Base-by-base conservation (phyloP, 2,797 vertebrate species). In the Alca torda region DNA sequence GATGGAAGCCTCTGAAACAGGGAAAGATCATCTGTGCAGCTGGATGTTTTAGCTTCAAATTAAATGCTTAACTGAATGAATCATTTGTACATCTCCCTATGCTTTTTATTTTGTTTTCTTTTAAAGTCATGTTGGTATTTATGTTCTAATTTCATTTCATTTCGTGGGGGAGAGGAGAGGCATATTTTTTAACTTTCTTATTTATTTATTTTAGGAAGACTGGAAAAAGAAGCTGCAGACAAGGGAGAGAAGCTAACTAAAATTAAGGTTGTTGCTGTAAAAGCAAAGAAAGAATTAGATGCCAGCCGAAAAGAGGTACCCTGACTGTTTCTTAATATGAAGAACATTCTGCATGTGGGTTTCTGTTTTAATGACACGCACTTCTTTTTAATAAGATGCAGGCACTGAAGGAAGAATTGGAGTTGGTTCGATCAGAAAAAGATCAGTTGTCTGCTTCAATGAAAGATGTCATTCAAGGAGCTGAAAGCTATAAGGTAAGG, bases 271-370 rank as follows among this genome's bases (percentile, higher is more conserved):
- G 99, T 99, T 61, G 99, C 99, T 56, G 98, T 99, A 82, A 99
- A 99, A 98, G 99, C 99, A 75, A 99, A 98, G 97, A 99, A 99
- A 96, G 99, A 99, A 95, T 97, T 99, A 94, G 99, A 99, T 93
- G 96, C 75, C 84, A 99, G 98, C 93, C 99, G 98, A 97, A 99
- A 99, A 97, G 99, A 99, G 99, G 99, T 99, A 98, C 84, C 39
- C 13, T 92, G 11, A 33, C 37, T 70, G 10, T 39, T 94, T 33
- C 46, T n/a, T 68, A 81, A 11, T 87, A 10, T 17, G n/a, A 74
- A 51, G 18, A 81, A 35, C 3, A 4, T 78, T 63, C 26, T 94
- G 16, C 33, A 12, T 39, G 6, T 25, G 15, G 13, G 13, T 10
- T 61, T 85, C 84, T 90, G 33, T 78, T 88, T 79, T 95, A 89